Conservation (phyloP, 1,140 invertebrate genomes). For the Sycophila sp. region DNA sequence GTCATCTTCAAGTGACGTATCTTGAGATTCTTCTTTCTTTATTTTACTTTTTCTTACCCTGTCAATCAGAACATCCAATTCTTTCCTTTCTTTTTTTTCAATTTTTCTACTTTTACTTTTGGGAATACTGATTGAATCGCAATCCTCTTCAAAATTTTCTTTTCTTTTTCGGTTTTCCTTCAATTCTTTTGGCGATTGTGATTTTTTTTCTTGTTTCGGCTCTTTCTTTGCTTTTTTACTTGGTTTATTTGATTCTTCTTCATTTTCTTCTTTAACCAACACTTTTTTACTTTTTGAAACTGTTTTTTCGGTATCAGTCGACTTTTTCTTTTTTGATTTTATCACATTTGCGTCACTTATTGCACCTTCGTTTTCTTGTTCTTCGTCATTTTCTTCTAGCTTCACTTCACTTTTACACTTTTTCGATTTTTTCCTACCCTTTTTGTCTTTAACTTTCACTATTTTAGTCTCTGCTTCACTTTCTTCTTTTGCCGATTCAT, state of each 20-base stretch:
- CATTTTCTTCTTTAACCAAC: constrained; percentile 58
- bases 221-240: constrained; percentile 54
- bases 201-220: constrained; percentile 40
- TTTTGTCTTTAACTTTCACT: constrained; percentile 46
- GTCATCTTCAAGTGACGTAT: constrained; percentile 50
- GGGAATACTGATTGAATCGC: constrained; percentile 49
- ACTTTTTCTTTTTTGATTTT: constrained; percentile 56
- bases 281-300: constrained; percentile 45
- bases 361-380: constrained; percentile 51
- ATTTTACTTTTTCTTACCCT: constrained; percentile 63
- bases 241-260: constrained; percentile 53
- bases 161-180: constrained; percentile 57
- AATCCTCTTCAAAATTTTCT: constrained; percentile 60
- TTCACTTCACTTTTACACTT: constrained; percentile 59
- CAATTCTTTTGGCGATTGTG: constrained; percentile 40
- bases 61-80: constrained; percentile 64
- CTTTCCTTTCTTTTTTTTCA: constrained; percentile 59
- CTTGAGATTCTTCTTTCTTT: constrained; percentile 67
- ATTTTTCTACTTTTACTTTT: constrained; percentile 60
- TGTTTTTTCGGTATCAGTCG: constrained; percentile 39
- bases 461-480: constrained; percentile 39
- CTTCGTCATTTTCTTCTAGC: constrained; percentile 56
- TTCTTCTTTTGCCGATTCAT: constrained; percentile 60
- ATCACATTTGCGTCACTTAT: constrained; percentile 59
- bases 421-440: constrained; percentile 52